Evolutionary conservation across 1,140 invertebrate genomes (phyloP).

Genomic region (Nasonia longicornis): DNA sequence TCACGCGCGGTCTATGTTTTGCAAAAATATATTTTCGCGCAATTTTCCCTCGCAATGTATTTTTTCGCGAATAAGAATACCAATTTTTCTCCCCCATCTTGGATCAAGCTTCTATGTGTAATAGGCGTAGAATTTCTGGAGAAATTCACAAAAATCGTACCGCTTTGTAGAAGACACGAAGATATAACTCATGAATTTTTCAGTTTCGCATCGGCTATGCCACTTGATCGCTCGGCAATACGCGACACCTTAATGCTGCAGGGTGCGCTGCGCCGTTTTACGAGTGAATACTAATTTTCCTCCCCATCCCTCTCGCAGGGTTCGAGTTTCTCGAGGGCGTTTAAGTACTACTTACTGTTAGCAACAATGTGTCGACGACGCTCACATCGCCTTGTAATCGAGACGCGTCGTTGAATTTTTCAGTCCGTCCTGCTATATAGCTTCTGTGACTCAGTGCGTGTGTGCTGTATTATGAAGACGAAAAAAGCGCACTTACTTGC

Average conservation of each 20-base stretch:
- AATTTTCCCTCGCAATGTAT: too few relatives aligned
- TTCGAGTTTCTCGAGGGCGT: neutral
- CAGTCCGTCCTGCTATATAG: neutral
- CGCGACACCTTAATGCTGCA: neutral
- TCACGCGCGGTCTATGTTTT: too few relatives aligned
- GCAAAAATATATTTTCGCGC: too few relatives aligned
- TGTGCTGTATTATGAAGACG: neutral
- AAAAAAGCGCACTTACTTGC: neutral
- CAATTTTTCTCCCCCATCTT: too few relatives aligned
- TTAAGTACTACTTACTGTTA: conserved; percentile 9
- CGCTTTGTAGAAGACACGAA: too few relatives aligned
- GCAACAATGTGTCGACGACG: neutral
- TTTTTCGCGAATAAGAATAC: too few relatives aligned
- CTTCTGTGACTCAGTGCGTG: neutral
- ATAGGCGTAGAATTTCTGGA: too few relatives aligned
- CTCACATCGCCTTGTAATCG: neutral
- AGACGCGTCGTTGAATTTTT: conserved; percentile 5
- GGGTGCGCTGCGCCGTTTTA: neutral
- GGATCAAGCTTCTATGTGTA: too few relatives aligned
- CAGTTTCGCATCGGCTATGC: too few relatives aligned
- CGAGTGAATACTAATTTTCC: conserved; percentile 26
- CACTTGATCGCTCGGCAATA: too few relatives aligned
- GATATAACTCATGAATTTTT: too few relatives aligned
- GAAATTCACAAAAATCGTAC: too few relatives aligned
- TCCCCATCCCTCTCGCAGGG: neutral